Evolutionary conservation across 2,113 vertebrate genomes (phyloP), one percentile per base, ranked within the genome.

Genomic region (Glaucomys volans): DNA sequence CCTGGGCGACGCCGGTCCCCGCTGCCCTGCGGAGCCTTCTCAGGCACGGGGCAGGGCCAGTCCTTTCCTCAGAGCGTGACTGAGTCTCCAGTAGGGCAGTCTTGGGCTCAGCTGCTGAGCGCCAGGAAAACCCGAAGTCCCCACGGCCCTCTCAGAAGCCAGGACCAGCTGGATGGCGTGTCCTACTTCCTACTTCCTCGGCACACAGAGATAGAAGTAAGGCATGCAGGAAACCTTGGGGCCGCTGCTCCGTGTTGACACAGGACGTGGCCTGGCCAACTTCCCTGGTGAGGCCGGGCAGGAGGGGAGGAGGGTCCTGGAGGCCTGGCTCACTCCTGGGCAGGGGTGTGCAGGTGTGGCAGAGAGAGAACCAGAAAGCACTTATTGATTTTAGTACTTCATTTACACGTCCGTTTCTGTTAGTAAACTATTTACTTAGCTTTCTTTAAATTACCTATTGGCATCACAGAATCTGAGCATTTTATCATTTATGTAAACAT

Each of bases 311-410:
- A 2, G 18, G n/a, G n/a, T 37, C 22, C 54, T 30, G 10, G 28
- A 18, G 35, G 76, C 22, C 4, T 22, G 13, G 11, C 6, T 4
- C 0, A 4, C 79, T 40, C 54, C 32, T 57, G 42, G 1, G n/a
- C 5, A 54, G 11, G 10, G 20, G 18, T 32, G 11, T 18, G 67
- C 6, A 0, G 26, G 24, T 3, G 2, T 0, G 28, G 14, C 18
- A 5, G 32, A 16, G 2, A 42, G 8, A 30, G 20, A 1, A 24
- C 20, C n/a, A 9, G 80, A 9, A 57, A 14, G 57, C 4, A 16
- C 0, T 32, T 54, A 20, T 44, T 32, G 26, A 69, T 44, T 40
- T 62, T n/a, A n/a, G n/a, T 8, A 18, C 64, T 35, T 62, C 12
- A 3, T 35, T 30, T 24, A 24, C 17, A 64, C 3, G 14, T 62